Conservation (phyloP, 92 coral and sea anemone species). For the Metridium senile region DNA sequence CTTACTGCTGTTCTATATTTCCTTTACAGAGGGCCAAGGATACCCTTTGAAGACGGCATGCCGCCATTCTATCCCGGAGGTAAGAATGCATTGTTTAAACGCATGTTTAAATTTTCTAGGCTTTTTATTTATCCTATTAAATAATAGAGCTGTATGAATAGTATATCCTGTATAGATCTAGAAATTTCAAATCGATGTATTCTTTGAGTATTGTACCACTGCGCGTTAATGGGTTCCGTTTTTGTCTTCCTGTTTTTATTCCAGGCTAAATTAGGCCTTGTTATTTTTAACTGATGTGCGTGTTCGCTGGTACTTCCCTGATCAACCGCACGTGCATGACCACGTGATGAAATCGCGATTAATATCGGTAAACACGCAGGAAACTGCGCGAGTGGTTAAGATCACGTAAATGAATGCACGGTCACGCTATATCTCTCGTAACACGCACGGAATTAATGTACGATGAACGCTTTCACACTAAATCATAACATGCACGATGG, state of each 20-base stretch:
- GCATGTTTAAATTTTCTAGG: neutral
- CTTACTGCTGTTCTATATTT: neutral
- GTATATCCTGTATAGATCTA: no score
- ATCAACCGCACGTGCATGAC: neutral
- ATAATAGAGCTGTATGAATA: no score
- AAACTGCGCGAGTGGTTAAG: neutral
- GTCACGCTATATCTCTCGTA: neutral
- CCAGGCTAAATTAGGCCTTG: neutral
- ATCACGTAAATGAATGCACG: neutral
- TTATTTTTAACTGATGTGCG: neutral
- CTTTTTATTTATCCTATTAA: neutral
- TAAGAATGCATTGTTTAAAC: conserved; percentile 4
- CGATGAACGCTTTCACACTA: no score
- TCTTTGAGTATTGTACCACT: neutral
- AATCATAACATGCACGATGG: no score
- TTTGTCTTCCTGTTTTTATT: neutral
- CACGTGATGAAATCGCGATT: neutral
- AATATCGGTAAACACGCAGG: neutral
- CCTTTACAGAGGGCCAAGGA: conserved; percentile 40
- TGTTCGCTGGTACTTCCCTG: neutral
- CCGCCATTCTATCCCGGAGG: conserved; percentile 72
- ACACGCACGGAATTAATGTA: no score
- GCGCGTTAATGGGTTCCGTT: neutral
- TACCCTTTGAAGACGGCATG: conserved; percentile 66
- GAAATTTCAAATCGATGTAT: neutral